Evolutionary conservation across 1,140 invertebrate species (phyloP).

Genomic region (Pinna nobilis): DNA sequence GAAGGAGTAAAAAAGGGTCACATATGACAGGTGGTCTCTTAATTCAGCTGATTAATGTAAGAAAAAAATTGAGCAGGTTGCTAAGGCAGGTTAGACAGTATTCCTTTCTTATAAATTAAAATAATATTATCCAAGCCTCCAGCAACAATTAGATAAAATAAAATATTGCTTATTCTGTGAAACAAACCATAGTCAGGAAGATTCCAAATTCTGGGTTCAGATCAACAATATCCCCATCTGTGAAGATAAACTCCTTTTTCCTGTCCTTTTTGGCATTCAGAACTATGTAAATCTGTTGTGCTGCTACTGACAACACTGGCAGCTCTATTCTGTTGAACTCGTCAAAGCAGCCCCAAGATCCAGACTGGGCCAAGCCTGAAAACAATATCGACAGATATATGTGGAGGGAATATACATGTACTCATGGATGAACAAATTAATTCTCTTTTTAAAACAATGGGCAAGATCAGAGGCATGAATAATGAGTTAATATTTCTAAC

Average conservation of each 20-base stretch:
- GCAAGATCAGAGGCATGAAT: no score
- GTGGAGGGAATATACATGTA: neutral
- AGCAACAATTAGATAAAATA: neutral
- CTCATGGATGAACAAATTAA: neutral
- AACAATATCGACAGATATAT: neutral
- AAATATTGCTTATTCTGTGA: neutral
- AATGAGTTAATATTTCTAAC: neutral
- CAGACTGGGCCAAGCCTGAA: conserved; percentile 91
- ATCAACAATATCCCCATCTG: conserved; percentile 93
- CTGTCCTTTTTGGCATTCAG: conserved; percentile 94
- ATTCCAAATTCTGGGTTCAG: conserved; percentile 98
- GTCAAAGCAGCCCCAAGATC: conserved; percentile 97
- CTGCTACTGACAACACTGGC: conserved; percentile 95
- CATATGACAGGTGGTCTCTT: no score
- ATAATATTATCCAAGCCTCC: neutral
- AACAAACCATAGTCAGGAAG: conserved; percentile 92
- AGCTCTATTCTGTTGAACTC: conserved; percentile 98
- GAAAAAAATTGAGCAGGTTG: no score
- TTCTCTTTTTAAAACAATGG: neutral
- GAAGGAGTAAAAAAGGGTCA: no score
- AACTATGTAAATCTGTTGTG: conserved; percentile 95
- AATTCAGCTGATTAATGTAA: no score
- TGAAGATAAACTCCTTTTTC: conserved; percentile 90
- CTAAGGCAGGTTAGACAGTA: no score
- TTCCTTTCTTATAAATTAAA: neutral